These are phyloP conservation scores for Drosophila subobscura DNA, from an alignment of 1,140 invertebrate species.

Conservation along the genomic window DNA sequence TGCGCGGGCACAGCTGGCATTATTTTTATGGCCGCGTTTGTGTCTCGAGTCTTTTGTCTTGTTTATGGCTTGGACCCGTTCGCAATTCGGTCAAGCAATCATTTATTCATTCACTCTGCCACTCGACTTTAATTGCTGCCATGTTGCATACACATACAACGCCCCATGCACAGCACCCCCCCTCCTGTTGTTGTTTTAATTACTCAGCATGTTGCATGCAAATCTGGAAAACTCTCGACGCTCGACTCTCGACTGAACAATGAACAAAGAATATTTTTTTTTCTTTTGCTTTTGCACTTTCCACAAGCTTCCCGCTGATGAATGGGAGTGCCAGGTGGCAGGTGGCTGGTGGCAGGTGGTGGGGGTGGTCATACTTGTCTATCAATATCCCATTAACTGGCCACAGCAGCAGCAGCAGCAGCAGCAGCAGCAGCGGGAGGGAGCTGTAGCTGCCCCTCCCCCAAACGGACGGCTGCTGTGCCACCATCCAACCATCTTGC, in stretches of 20 bases:
- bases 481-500: neutral
- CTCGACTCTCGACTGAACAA: conserved; percentile 6
- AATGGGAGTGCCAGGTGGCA: conserved; percentile 17
- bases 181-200: conserved; percentile 54
- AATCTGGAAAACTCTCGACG: conserved; percentile 37
- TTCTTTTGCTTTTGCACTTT: conserved; percentile 54
- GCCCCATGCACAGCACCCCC: no score
- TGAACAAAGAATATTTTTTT: conserved; percentile 21
- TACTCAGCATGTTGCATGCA: conserved; percentile 75
- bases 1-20: neutral
- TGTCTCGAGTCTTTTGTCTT: conserved; percentile 35
- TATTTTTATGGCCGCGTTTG: conserved; percentile 17
- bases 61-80: conserved; percentile 22
- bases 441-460: neutral
- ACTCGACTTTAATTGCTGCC: conserved; percentile 25
- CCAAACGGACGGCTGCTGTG: neutral
- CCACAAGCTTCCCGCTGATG: conserved; percentile 27
- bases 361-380: conserved; percentile 32
- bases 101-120: conserved; percentile 43
- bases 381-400: conserved; percentile 64
- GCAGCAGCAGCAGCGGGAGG: neutral
- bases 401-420: neutral
- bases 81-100: conserved; percentile 54
- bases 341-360: conserved; percentile 19
- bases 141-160: conserved; percentile 10